Conservation (phyloP, 2,797 vertebrate species). For the Enteromius viviparus region DNA sequence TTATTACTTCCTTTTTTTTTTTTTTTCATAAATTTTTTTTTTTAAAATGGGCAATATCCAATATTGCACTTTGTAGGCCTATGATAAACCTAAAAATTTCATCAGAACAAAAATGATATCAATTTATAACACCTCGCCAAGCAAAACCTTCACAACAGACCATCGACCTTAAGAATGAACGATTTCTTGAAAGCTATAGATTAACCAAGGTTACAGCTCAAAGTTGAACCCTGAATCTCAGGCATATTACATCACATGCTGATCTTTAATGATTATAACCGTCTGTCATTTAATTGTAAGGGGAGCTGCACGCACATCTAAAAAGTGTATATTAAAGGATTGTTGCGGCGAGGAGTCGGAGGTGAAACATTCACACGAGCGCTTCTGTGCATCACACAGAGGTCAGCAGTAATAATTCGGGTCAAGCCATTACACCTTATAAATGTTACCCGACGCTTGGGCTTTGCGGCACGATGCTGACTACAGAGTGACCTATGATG, state of each 20-base stretch:
- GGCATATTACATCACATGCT: background rate
- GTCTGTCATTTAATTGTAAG: background rate
- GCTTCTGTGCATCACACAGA: constrained; percentile 28
- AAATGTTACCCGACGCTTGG: constrained; percentile 32
- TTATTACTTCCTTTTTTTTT: too few relatives aligned
- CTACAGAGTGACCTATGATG: constrained; percentile 36
- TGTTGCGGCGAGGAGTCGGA: constrained; percentile 5
- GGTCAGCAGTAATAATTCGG: constrained; percentile 42
- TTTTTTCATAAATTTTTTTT: background rate
- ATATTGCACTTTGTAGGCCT: background rate
- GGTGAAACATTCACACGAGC: constrained; percentile 34
- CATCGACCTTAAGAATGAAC: background rate
- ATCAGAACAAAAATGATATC: background rate
- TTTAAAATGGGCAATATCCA: background rate
- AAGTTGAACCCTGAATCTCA: background rate
- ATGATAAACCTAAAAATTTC: background rate
- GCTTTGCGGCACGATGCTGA: constrained; percentile 25
- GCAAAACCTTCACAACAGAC: background rate
- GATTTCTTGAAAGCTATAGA: background rate
- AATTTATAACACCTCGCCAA: background rate
- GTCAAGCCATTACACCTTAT: constrained; percentile 38
- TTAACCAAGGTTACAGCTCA: background rate
- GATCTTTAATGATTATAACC: background rate
- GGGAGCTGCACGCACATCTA: background rate
- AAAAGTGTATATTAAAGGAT: background rate